Evolutionary conservation across 2,797 vertebrate genomes (phyloP).

Genomic region (Pantherophis alleghaniensis): DNA sequence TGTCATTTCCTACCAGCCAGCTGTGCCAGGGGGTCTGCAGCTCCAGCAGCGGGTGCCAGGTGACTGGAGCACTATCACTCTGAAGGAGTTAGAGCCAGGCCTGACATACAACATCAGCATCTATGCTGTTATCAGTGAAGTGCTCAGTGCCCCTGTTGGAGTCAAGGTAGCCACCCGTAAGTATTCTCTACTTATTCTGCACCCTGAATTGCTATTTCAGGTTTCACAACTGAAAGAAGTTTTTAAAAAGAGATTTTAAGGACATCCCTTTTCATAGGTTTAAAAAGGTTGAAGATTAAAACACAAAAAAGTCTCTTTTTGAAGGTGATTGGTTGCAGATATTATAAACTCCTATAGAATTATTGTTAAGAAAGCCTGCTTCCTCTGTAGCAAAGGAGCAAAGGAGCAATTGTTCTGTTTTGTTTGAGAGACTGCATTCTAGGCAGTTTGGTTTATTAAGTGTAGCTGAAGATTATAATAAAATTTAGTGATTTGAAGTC

Average conservation of each 20-base stretch:
- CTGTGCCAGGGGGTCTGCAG: conserved; percentile 79
- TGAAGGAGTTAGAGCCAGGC: conserved; percentile 87
- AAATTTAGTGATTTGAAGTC: not conserved
- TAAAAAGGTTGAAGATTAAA: not conserved
- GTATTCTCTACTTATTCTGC: conserved; percentile 61
- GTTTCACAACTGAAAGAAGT: not conserved
- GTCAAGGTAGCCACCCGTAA: conserved; percentile 90
- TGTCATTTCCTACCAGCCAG: conserved; percentile 87
- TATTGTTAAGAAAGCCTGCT: not conserved
- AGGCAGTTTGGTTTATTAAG: not conserved
- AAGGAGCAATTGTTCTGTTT: not conserved
- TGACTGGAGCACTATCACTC: conserved; percentile 82
- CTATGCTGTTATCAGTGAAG: conserved; percentile 86
- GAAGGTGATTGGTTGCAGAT: not conserved
- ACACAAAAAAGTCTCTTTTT: not conserved
- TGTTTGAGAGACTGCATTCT: not conserved
- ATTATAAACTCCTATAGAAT: not conserved
- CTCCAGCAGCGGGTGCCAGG: conserved; percentile 89
- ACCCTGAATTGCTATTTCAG: not conserved
- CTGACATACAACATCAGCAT: conserved; percentile 92
- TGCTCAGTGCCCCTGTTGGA: conserved; percentile 84
- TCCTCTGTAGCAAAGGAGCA: not conserved
- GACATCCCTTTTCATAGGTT: not conserved
- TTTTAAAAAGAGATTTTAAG: not conserved
- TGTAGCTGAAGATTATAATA: not conserved